Evolutionary conservation across 2,888 invertebrate genomes (phyloP).

Genomic region (Scaptodrosophila latifasciaeformis): DNA sequence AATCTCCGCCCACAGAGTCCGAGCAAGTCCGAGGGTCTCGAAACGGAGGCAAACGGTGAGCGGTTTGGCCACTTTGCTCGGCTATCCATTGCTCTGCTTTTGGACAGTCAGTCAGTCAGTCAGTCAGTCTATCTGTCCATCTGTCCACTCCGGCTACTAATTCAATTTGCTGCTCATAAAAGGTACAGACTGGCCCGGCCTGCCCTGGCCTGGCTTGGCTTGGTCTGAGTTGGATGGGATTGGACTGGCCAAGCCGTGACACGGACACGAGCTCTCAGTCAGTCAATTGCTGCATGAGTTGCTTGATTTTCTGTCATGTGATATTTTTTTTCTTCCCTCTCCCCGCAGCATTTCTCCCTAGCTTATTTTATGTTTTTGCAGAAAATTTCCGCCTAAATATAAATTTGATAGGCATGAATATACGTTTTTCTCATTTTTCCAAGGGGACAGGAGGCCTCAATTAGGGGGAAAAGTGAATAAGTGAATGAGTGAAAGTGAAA

Average conservation of each 20-base stretch:
- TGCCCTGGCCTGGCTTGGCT: not conserved
- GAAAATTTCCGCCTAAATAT: conserved; percentile 29
- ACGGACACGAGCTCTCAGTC: conserved; percentile 42
- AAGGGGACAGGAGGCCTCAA: too few relatives aligned
- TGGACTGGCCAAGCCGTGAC: too few relatives aligned
- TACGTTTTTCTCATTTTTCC: too few relatives aligned
- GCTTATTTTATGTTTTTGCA: not conserved
- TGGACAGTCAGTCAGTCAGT: not conserved
- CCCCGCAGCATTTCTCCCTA: not conserved
- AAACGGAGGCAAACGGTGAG: not conserved
- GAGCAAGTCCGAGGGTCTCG: not conserved
- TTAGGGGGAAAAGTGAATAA: too few relatives aligned
- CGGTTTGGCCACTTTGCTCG: conserved; percentile 49
- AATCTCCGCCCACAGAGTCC: not conserved
- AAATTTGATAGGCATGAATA: too few relatives aligned
- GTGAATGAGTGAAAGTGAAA: too few relatives aligned
- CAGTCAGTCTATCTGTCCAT: not conserved
- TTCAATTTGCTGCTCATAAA: conserved; percentile 54
- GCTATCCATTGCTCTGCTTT: conserved; percentile 44
- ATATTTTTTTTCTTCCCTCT: conserved; percentile 30
- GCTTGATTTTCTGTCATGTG: conserved; percentile 62
- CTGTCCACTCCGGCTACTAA: conserved; percentile 42
- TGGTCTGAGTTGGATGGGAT: conserved; percentile 4
- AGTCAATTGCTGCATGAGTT: not conserved
- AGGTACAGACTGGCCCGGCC: too few relatives aligned